Evolutionary conservation across 2,888 invertebrate genomes (phyloP).

Genomic region (Eremobia ochroleuca): DNA sequence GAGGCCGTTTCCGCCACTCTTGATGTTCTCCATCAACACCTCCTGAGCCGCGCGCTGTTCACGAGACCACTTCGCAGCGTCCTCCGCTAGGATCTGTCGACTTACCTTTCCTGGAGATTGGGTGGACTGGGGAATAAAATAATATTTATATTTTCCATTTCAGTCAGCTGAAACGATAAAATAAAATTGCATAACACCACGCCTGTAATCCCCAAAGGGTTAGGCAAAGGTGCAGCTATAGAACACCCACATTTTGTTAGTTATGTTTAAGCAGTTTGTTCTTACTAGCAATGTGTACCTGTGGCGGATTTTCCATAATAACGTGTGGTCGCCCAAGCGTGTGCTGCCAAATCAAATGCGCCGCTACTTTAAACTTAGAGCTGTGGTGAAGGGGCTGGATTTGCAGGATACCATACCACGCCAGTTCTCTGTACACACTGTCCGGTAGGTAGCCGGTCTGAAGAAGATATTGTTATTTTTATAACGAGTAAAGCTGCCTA

Average conservation of each 20-base stretch:
- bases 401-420: conserved; percentile 88
- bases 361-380: conserved; percentile 85
- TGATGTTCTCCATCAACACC: conserved; percentile 88
- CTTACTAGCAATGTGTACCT: conserved; percentile 70
- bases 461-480: conserved; percentile 29
- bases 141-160: not conserved
- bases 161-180: not conserved
- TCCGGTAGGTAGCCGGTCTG: conserved; percentile 88
- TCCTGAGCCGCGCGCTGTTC: conserved; percentile 88
- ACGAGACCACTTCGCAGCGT: conserved; percentile 88
- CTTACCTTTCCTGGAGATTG: conserved; percentile 87
- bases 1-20: conserved; percentile 87
- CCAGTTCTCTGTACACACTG: conserved; percentile 87
- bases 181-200: not conserved
- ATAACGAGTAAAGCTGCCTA: not conserved
- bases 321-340: conserved; percentile 88
- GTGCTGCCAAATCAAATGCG: conserved; percentile 88
- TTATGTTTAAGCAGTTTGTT: not conserved
- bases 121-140: conserved; percentile 76
- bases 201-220: not conserved
- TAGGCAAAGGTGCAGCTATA: not conserved
- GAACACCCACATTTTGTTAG: not conserved
- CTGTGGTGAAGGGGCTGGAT: conserved; percentile 87
- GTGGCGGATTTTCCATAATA: conserved; percentile 87
- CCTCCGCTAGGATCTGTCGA: conserved; percentile 86